A percentile compares a stretch with the other conserved stretches of the same genome.
Evolutionary conservation across 2,797 vertebrate species (phyloP).

Genomic region (Acanthornis magna): DNA sequence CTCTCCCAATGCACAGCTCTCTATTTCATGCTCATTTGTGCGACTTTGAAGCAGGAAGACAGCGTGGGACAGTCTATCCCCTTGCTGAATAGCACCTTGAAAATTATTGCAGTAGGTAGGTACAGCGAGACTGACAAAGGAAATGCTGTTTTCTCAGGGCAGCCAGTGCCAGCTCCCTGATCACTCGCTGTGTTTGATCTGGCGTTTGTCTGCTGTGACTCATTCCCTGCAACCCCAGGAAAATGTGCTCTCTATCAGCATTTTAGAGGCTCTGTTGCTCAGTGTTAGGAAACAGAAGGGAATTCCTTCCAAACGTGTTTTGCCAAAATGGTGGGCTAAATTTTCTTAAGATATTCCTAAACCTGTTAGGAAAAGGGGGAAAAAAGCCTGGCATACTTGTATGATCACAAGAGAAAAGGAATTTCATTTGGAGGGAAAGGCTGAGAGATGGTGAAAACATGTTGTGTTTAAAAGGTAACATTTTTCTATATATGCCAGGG

Average conservation of each 20-base stretch:
- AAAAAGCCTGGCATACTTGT: neutral
- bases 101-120: neutral
- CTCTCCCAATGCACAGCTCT: neutral
- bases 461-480: neutral
- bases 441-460: neutral
- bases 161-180: neutral
- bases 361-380: neutral
- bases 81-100: neutral
- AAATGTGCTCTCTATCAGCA: constrained; percentile 18
- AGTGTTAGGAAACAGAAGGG: neutral
- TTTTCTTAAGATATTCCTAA: neutral
- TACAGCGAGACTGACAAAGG: neutral
- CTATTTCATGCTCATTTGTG: neutral
- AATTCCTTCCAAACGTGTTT: neutral
- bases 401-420: neutral
- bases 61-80: neutral
- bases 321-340: neutral
- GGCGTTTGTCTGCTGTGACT: neutral
- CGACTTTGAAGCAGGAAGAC: neutral
- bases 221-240: constrained; percentile 15
- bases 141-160: constrained; percentile 33
- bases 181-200: constrained; percentile 20
- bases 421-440: neutral
- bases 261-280: constrained; percentile 6
- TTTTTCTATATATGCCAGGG: neutral